Conservation (phyloP, 1,140 invertebrate genomes). For the Meloidogyne hapla region DNA sequence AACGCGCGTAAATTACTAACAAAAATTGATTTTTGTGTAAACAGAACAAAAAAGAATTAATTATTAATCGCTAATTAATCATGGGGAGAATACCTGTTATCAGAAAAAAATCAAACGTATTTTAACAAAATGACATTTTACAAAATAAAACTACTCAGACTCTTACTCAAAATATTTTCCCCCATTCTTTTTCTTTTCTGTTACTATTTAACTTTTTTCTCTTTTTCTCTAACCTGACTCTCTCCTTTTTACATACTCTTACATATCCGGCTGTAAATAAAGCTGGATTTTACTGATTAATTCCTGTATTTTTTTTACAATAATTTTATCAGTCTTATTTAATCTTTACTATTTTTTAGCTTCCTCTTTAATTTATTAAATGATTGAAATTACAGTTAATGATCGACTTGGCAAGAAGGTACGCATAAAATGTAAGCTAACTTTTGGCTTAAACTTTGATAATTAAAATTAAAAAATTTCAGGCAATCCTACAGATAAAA, state of each 20-base stretch:
- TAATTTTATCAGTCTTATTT: too few relatives aligned
- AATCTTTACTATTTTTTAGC: too few relatives aligned
- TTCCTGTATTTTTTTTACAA: too few relatives aligned
- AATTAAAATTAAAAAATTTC: too few relatives aligned
- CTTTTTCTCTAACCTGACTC: not conserved
- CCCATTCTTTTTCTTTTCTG: not conserved
- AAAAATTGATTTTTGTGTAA: slow-evolving; percentile 1
- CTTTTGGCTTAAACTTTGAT: too few relatives aligned
- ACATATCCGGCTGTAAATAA: not conserved
- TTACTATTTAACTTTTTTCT: not conserved
- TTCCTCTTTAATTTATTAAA: too few relatives aligned
- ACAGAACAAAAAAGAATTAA: not conserved
- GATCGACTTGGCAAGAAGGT: too few relatives aligned
- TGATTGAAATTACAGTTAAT: too few relatives aligned
- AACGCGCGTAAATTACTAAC: not conserved
- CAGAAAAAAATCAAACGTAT: not conserved
- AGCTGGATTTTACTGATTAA: too few relatives aligned
- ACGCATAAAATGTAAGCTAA: too few relatives aligned
- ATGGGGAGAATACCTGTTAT: not conserved
- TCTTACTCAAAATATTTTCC: not conserved
- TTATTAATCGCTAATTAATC: not conserved
- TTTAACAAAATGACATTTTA: not conserved
- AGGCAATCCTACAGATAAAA: too few relatives aligned
- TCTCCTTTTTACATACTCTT: not conserved
- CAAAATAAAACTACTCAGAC: too few relatives aligned